A percentile compares a stretch with the other conserved stretches of the same genome.
These are phyloP conservation scores for Spongilla lacustris DNA, from an alignment of 37 sponge, comb jelly and placozoan genomes.

Conservation along the genomic window DNA sequence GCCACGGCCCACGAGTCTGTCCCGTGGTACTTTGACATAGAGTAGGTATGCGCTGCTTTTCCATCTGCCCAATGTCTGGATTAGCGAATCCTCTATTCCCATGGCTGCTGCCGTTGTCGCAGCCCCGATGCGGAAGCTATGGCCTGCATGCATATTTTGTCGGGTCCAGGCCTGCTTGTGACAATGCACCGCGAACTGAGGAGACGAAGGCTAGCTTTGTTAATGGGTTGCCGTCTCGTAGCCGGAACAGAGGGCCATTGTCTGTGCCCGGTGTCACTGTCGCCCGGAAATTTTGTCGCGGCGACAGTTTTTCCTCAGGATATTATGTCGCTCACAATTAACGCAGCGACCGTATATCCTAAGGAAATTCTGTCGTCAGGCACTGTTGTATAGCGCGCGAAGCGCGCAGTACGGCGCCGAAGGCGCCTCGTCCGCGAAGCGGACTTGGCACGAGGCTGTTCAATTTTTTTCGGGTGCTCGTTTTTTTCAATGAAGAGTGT, in stretches of 20 bases:
- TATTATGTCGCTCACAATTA: too few species aligned
- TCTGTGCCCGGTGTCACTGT: too few species aligned
- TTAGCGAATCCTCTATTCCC: conserved; percentile 19
- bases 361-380: too few species aligned
- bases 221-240: not conserved
- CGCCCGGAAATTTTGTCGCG: too few species aligned
- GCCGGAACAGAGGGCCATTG: conserved; percentile 10
- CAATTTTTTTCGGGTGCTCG: too few species aligned
- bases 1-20: not conserved
- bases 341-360: too few species aligned
- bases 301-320: too few species aligned
- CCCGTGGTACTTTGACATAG: conserved; percentile 17
- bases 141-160: conserved; percentile 12
- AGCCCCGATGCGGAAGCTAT: conserved; percentile 28
- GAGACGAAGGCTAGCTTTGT: not conserved
- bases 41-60: conserved; percentile 11
- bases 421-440: too few species aligned
- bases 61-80: conserved; percentile 26
- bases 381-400: too few species aligned
- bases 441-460: too few species aligned
- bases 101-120: not conserved
- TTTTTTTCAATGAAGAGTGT: too few species aligned
- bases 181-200: not conserved
- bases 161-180: conserved; percentile 5
- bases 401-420: too few species aligned